Percentiles rank a stretch among this genome's conserved stretches.
Evolutionary conservation across 2,113 vertebrate genomes (phyloP).

Genomic region (Poicephalus meyeri): DNA sequence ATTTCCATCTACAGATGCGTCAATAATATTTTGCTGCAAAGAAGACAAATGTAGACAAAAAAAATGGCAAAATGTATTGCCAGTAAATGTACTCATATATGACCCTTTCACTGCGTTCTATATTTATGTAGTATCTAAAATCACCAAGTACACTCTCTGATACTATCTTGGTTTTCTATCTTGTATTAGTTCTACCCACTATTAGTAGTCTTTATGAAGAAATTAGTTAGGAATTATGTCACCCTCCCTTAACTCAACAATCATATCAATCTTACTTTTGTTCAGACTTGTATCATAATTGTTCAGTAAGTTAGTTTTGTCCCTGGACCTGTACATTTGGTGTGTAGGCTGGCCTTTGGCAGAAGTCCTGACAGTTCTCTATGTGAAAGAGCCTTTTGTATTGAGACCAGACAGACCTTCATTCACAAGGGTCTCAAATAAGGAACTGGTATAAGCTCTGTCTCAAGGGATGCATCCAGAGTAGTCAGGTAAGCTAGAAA

Average conservation of each 20-base stretch:
- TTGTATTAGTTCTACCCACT: not conserved
- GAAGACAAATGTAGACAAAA: slow-evolving; percentile 1
- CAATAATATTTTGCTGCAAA: not conserved
- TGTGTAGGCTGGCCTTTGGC: not conserved
- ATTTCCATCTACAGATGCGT: not conserved
- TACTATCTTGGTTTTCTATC: not conserved
- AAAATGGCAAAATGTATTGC: not conserved
- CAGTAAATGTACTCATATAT: not conserved
- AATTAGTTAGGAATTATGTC: not conserved
- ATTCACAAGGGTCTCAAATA: not conserved
- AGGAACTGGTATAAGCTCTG: not conserved
- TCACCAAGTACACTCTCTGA: not conserved
- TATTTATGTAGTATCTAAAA: not conserved
- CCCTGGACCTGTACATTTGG: not conserved
- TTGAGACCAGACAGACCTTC: not conserved
- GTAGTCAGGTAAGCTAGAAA: not conserved
- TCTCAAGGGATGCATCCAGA: not conserved
- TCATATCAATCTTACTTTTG: not conserved
- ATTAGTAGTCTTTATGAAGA: not conserved
- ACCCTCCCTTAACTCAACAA: not conserved
- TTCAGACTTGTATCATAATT: not conserved
- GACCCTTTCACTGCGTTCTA: not conserved
- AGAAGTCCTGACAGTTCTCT: not conserved
- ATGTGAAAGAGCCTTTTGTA: not conserved
- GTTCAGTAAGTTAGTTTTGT: not conserved